Evolutionary conservation across 2,797 vertebrate species (phyloP), one percentile per base, ranked within the genome.

Genomic region (Eulemur coronatus): DNA sequence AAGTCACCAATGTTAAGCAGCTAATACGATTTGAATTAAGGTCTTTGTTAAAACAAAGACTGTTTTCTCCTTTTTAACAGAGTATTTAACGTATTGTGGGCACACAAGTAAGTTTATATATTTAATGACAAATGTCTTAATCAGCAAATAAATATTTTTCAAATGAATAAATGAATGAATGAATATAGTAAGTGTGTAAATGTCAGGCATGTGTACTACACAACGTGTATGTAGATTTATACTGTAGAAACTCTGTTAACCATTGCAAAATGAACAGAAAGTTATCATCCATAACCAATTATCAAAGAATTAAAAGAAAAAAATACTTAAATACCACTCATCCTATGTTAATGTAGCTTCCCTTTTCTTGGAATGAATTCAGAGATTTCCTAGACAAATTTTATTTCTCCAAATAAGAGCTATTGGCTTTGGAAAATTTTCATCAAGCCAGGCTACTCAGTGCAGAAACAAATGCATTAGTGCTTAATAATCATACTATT

Each of bases 371-470:
- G 33, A 33, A 89, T 87, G 22, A 91, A 91, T 78, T 88, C 67
- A 69, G 61, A 50, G 13, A 13, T 91, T 95, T 96, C 35, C 35
- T 59, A 81, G 30, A 69, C 33, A 94, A 84, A 41, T 84, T 70
- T 87, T 91, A 75, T 79, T 86, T 87, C 89, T 76, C 94, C 46
- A 84, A 96, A 75, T 73, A 65, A 97, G 75, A 93, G 13, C 46
- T 95, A 48, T 7, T 76, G 59, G 59, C n/a, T 92, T 93, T 80
- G 61, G 48, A 69, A 93, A 78, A 43, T 88, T 89, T 75, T 95
- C 46, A 17, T 91, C 75, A 78, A 88, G 61, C 30, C 38, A 79
- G 46, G 30, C 30, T 73, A 85, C 84, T 91, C 84, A 59, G 78
- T 50, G 20, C 55, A 94, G 92, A 95, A 84, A 92, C n/a, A 69